Percentiles rank a stretch among this genome's conserved stretches.
phyloP scores from a whole-genome alignment of 2,888 invertebrate genomes.

The Volucella inanis region DNA sequence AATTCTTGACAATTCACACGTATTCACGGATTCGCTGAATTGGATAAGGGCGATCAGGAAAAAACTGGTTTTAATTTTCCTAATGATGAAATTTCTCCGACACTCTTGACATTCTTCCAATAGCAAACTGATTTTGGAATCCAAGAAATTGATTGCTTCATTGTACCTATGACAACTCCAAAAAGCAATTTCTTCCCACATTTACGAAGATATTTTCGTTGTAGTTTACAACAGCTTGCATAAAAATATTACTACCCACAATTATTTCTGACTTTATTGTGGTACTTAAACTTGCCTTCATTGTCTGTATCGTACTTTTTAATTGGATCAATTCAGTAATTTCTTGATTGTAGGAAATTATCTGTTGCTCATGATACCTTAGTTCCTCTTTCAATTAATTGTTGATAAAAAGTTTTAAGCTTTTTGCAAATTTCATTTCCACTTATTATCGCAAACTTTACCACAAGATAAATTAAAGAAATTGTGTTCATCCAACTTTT shows the following conservation, averaged over 20 bases:
- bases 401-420: constrained; percentile 89
- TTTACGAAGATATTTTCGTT: constrained; percentile 87
- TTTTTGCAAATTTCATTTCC: constrained; percentile 50
- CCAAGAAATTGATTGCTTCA: constrained; percentile 89
- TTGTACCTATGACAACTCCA: constrained; percentile 88
- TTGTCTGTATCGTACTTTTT: constrained; percentile 87
- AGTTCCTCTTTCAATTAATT: constrained; percentile 90
- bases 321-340: too few species aligned
- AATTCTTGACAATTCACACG: too few species aligned
- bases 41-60: too few species aligned
- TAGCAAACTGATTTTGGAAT: constrained; percentile 87
- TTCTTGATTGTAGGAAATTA: constrained; percentile 86
- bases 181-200: constrained; percentile 89
- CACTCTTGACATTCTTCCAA: constrained; percentile 86
- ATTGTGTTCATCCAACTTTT: too few species aligned
- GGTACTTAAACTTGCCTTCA: constrained; percentile 84
- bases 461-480: too few species aligned
- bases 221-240: constrained; percentile 89
- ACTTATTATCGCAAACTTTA: too few species aligned
- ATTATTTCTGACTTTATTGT: constrained; percentile 89
- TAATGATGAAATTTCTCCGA: constrained; percentile 86
- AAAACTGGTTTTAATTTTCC: too few species aligned
- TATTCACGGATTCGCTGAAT: too few species aligned
- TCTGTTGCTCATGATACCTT: constrained; percentile 84
- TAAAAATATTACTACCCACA: constrained; percentile 92